phyloP scores from a whole-genome alignment of 2,888 invertebrate species.

The Torymus tubicola region DNA sequence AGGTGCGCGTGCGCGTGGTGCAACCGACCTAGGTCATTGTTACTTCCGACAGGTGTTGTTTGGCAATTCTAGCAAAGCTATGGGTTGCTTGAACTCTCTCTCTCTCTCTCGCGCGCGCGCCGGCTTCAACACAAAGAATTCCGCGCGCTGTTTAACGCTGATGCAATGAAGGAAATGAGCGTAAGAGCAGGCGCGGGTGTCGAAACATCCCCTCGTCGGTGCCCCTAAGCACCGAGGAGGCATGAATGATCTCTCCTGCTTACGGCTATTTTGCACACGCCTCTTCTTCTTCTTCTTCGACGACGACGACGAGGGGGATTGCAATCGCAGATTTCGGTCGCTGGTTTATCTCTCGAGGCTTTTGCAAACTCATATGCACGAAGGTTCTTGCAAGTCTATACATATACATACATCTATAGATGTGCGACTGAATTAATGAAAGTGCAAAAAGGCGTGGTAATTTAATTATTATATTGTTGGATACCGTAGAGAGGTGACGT shows the following conservation, averaged over 20 bases:
- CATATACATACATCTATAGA: too few relatives aligned
- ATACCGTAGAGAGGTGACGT: too few relatives aligned
- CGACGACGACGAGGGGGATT: not conserved
- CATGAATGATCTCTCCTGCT: conserved; percentile 38
- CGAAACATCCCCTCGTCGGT: conserved; percentile 21
- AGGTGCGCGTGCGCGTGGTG: conserved; percentile 16
- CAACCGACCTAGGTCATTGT: conserved; percentile 57
- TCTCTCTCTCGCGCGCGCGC: too few relatives aligned
- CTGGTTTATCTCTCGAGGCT: not conserved
- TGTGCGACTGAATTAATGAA: not conserved
- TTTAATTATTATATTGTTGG: not conserved
- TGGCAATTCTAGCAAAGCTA: conserved; percentile 37
- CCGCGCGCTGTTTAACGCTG: conserved; percentile 30
- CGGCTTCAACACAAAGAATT: conserved; percentile 43
- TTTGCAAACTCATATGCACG: conserved; percentile 23
- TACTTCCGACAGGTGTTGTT: conserved; percentile 56
- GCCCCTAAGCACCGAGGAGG: not conserved
- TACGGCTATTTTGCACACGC: not conserved
- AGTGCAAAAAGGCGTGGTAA: conserved; percentile 22
- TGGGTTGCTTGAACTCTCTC: conserved; percentile 21
- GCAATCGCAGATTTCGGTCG: conserved; percentile 25
- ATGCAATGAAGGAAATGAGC: conserved; percentile 56
- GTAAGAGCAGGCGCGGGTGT: conserved; percentile 49
- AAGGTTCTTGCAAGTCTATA: not conserved
- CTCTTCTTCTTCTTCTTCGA: not conserved